Evolutionary conservation across 2,113 vertebrate genomes (phyloP).

Genomic region (Cinclus mexicanus): DNA sequence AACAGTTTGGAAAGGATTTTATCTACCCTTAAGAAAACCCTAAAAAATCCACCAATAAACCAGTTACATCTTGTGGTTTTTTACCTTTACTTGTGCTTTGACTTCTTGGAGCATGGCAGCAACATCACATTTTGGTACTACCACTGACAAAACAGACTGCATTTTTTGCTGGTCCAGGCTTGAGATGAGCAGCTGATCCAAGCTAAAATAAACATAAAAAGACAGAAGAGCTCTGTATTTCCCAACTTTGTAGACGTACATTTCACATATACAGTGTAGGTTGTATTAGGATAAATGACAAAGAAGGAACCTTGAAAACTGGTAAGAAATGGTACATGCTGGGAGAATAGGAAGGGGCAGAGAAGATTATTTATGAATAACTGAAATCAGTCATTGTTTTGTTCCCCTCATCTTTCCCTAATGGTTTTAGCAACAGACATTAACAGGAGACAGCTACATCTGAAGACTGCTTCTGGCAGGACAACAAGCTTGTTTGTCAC

Average conservation of each 20-base stretch:
- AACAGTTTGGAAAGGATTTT: not conserved
- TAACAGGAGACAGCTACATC: not conserved
- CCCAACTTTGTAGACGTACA: not conserved
- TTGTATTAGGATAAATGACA: not conserved
- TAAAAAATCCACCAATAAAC: not conserved
- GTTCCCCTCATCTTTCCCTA: not conserved
- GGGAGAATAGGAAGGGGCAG: not conserved
- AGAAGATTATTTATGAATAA: not conserved
- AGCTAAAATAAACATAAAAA: constrained; percentile 68
- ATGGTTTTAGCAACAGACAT: not conserved
- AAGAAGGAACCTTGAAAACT: not conserved
- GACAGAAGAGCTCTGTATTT: not conserved
- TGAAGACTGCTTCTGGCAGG: not conserved
- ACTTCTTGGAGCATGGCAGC: constrained; percentile 78
- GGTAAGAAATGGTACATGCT: not conserved
- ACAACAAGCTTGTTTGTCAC: not conserved
- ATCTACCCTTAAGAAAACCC: not conserved
- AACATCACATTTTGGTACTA: constrained; percentile 71
- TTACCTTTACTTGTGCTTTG: constrained; percentile 83
- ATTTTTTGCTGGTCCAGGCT: constrained; percentile 79
- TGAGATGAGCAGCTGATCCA: constrained; percentile 80
- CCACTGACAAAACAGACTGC: constrained; percentile 75
- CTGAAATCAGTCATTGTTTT: not conserved
- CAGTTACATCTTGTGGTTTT: not conserved
- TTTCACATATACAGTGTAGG: not conserved